Base-by-base conservation (phyloP, 2,113 vertebrate genomes). In the Vombatus ursinus region DNA sequence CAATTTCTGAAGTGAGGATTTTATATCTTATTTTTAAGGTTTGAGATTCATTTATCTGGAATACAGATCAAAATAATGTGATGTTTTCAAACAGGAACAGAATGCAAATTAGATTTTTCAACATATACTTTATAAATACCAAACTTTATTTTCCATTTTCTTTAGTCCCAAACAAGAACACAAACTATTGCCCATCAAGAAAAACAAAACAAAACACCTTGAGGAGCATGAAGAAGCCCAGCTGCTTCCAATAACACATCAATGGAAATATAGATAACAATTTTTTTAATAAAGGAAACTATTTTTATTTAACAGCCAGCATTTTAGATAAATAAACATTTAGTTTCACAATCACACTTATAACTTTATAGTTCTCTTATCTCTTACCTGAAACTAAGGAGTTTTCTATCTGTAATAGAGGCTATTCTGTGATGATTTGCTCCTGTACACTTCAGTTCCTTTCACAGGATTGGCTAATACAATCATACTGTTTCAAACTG, bases 61-160 rank as follows among this genome's bases (percentile, higher is more conserved):
- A 96, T 91, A 93, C 0, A 52, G 77, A 92, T 95, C 26, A 92
- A 89, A 94, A 54, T 57, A 92, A 25, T 52, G n/a, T 22, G 92
- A 49, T 50, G 89, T 37, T 19, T 24, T 31, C 52, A 89, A 95
- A 91, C 25, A 26, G 93, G 95, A 77, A 90, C 23, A 92, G n/a
- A 50, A 7, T 51, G 24, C 26, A 77, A 93, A 48, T n/a, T 93
- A 96, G 49, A 77, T 3, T 14, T 95, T 95, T 89, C 49, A 93
- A 50, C 25, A 24, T 48, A 44, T 50, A 8, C 51, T 97, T 94
- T 93, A 3, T 50, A 84, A 90, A 7, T 28, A 90, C 96, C 28
- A 95, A 92, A 94, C 54, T 89, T 95, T 93, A 95, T 92, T 97
- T 97, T 96, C n/a, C n/a, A 68, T 94, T 94, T 93, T 22, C 90